Evolutionary conservation across 2,797 vertebrate species (phyloP), one percentile per base, ranked within the genome.

Genomic region (Sciurus vulgaris): DNA sequence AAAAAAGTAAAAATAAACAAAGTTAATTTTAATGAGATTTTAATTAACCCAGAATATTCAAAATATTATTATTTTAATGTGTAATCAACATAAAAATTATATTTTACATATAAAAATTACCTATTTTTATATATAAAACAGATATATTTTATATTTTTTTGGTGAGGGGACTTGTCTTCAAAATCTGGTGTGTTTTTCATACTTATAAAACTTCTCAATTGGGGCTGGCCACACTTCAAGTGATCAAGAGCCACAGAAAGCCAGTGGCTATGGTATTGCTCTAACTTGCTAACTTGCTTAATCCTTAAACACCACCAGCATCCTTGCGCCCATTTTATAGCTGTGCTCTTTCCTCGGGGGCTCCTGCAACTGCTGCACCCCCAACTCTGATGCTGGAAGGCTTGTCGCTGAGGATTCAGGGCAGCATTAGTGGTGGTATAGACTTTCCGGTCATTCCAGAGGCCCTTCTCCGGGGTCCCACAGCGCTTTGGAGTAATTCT

Each of bases 61-160:
- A 92, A 87, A 65, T 84, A 76, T 26, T 86, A 72, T 83, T 49
- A 67, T 82, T 78, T 86, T 24, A 74, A 78, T 35, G 54, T 67
- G 9, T n/a, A 78, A 47, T 47, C n/a, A 61, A 59, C 49, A 70
- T 83, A 77, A 89, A 56, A 70, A 65, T 9, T 61, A 72, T 49
- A 51, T 69, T 22, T n/a, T 59, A 44, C 22, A 63, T 73, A 38
- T 54, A 82, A 47, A 61, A 51, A 33, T 47, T 41, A 41, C 35
- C 14, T 35, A 51, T 49, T 56, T 69, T 54, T 20, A 72, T 86
- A 54, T 67, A 30, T 30, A 38, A 51, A 65, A 69, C 61, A 30
- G 47, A 85, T 4, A 12, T 69, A 7, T 56, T 33, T 22, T 18
- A n/a, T 56, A 2, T 22, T 56, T 22, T 54, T 54, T 18, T 54